Conservation (phyloP, 2,888 invertebrate genomes). For the Microctonus hyperodae region DNA sequence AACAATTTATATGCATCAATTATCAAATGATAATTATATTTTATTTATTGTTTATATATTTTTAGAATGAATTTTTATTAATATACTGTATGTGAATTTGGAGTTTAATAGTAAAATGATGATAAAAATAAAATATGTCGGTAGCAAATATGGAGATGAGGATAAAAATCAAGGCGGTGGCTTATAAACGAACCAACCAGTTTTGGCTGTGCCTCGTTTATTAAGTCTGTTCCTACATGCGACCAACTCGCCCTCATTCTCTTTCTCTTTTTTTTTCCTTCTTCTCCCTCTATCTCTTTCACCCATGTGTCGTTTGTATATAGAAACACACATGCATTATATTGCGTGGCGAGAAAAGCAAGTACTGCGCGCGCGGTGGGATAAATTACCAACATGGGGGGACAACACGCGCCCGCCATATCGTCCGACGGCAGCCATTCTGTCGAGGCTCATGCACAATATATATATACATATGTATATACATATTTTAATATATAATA, state of each 20-base stretch:
- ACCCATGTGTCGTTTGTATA: not conserved
- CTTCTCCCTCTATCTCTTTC: not conserved
- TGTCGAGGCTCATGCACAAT: constrained; percentile 15
- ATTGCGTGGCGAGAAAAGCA: constrained; percentile 32
- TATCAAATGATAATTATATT: no score
- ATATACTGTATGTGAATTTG: no score
- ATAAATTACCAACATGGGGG: constrained; percentile 37
- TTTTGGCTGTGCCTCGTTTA: constrained; percentile 32
- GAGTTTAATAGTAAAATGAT: no score
- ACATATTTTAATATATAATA: no score
- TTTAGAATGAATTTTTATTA: no score
- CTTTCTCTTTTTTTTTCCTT: not conserved
- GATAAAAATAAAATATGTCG: not conserved
- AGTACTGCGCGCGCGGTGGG: constrained; percentile 38
- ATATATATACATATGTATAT: no score
- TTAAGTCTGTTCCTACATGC: not conserved
- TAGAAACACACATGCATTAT: not conserved
- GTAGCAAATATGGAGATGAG: not conserved
- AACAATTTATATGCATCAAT: constrained; percentile 11
- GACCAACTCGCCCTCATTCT: not conserved
- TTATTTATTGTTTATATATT: no score
- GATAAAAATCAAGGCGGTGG: not conserved
- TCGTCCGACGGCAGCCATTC: constrained; percentile 55
- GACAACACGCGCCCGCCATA: constrained; percentile 42
- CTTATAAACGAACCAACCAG: constrained; percentile 21